Evolutionary conservation across 2,888 invertebrate species (phyloP), one percentile per base, ranked within the genome.

Genomic region (Liopterus haemorrhoidalis): DNA sequence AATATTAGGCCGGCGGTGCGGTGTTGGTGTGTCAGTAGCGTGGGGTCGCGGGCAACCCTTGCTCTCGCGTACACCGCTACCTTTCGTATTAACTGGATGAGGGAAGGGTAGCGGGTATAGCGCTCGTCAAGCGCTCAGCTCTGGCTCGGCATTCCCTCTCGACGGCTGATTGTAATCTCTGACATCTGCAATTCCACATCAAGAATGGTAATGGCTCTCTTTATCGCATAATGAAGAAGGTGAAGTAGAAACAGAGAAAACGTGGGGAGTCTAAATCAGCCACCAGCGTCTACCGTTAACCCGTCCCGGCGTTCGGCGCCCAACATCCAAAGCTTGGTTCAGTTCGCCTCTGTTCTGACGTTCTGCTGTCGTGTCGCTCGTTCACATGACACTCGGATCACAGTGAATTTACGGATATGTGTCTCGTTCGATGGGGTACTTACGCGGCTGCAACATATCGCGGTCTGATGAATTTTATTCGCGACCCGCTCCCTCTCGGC

Each of bases 401-500:
- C 25, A 12, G 25, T 25, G 25, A 25, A 25, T 25, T 25, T 25
- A 25, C 25, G 25, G 25, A 25, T 25, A 25, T 25, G 25, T 25
- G 25, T 11, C 25, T 25, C 12, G 25, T 25, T 25, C 25, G 25
- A 25, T 25, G 25, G 25, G n/a, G 25, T 25, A 25, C 25, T 25
- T 25, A 25, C 5, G 37, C 53, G 50, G n/a, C n/a, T n/a, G n/a
- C n/a, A n/a, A n/a, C n/a, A n/a, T n/a, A n/a, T 60, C 60, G 61
- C 64, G 51, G 63, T 61, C 63, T 64, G 65, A 64, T 63, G 63
- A 63, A 64, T 64, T 65, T 65, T 66, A 65, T 64, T 62, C 63
- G 59, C 25, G 54, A 57, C 55, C 56, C 54, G 48, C 58, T 58
- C 58, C 11, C n/a, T 25, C n/a, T 12, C 30, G 30, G 30, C 12